phyloP scores from a whole-genome alignment of 1,140 invertebrate genomes.

The Neodiprion virginianus region DNA sequence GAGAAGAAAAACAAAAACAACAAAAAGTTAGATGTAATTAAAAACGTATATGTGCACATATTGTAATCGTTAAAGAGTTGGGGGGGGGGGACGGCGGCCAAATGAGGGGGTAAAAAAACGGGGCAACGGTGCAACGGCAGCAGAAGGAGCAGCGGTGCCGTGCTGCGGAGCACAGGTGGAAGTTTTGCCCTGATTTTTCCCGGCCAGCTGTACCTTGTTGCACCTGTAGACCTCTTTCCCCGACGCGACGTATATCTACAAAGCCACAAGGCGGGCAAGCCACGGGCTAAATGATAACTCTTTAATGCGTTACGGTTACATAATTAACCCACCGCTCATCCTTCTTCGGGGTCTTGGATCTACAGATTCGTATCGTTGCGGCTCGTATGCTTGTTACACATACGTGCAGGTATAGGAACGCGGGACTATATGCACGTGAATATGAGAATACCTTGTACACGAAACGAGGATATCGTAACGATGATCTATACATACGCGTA shows the following conservation, averaged over 20 bases:
- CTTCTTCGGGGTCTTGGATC: neutral
- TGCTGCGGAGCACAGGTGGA: neutral
- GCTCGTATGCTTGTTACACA: slow-evolving; percentile 17
- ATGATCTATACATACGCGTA: neutral
- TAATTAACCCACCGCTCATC: slow-evolving; percentile 4
- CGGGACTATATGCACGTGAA: slow-evolving; percentile 13
- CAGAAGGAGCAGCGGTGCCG: too few relatives aligned
- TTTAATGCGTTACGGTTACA: slow-evolving; percentile 7
- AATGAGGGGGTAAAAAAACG: neutral
- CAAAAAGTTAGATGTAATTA: neutral
- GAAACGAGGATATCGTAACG: slow-evolving; percentile 5
- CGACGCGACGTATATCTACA: neutral
- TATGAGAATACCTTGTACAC: slow-evolving; percentile 9
- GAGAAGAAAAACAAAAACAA: too few relatives aligned
- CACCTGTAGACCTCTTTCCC: neutral
- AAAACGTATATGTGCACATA: neutral
- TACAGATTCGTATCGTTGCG: slow-evolving; percentile 4
- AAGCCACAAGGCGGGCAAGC: neutral
- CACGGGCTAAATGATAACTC: slow-evolving; percentile 7
- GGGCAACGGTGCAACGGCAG: neutral
- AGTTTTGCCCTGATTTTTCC: slow-evolving; percentile 2
- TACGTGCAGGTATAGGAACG: neutral
- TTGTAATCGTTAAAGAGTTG: too few relatives aligned
- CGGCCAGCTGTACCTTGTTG: neutral
- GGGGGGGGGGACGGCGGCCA: too few relatives aligned